Evolutionary conservation across 2,113 vertebrate genomes (phyloP), one percentile per base, ranked within the genome.

Genomic region (Leucopsar rothschildi): DNA sequence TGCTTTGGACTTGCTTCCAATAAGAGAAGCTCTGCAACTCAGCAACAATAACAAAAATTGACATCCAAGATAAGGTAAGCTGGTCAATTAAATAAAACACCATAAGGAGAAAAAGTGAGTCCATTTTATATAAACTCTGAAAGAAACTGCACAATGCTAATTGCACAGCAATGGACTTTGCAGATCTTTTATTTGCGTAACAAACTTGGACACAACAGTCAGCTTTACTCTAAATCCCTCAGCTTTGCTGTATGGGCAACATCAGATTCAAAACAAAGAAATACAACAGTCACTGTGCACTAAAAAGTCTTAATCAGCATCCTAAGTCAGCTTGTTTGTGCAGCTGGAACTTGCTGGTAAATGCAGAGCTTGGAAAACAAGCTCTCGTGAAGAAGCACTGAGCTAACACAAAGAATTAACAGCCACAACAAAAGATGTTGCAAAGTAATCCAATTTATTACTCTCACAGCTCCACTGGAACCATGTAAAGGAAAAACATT

Each of bases 311-410:
- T 60, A 17, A 44, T 97, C 94, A 94, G 97, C 94, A 80, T 63
- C 89, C 96, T 35, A 69, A 29, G 12, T 79, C 61, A 95, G 93
- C 92, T 80, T 52, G 85, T 89, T 92, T 86, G 47, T 56, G 86
- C 82, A 91, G 66, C 45, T 77, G 88, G 97, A 97, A 96, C 70
- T 73, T 82, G 83, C 93, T 95, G 80, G 94, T 63, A 87, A 94
- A 93, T 27, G 55, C 59, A 86, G 81, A 86, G 94, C 42, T 71
- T 49, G 57, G 82, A 69, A 95, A 96, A 88, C 68, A 80, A 93
- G 61, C 73, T 83, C 88, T 90, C 2, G 0, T 42, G 85, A 95
- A 95, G 70, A 91, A 82, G 71, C 59, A 92, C 49, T 76, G 39
- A 55, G 60, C 52, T 65, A 90, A 79, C 81, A 49, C 59, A 93